Evolutionary conservation across 1,140 invertebrate species (phyloP).

Genomic region (Streblospio benedicti): DNA sequence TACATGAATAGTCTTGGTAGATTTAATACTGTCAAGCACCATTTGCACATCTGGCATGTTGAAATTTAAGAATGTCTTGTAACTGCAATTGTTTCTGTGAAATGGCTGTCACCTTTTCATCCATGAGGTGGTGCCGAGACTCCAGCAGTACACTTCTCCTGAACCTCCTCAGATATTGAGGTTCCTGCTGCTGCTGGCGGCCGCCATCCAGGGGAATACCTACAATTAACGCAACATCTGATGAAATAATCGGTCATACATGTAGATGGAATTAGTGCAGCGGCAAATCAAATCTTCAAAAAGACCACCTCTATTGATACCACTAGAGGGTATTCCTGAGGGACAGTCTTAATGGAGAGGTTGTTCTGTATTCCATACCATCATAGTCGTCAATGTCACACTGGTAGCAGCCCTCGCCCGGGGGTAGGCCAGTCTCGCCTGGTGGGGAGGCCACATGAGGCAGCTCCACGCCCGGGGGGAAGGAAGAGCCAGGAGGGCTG

Average conservation of each 20-base stretch:
- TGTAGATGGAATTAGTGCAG: not conserved
- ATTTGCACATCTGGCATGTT: too few relatives aligned
- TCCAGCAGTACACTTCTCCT: too few relatives aligned
- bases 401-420: slow-evolving; percentile 80
- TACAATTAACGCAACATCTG: not conserved
- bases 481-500: slow-evolving; percentile 13
- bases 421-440: slow-evolving; percentile 61
- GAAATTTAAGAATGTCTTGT: too few relatives aligned
- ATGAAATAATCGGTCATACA: too few relatives aligned
- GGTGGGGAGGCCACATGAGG: slow-evolving; percentile 30
- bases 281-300: too few relatives aligned
- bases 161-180: too few relatives aligned
- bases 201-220: not conserved
- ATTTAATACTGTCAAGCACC: too few relatives aligned
- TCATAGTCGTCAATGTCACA: slow-evolving; percentile 55
- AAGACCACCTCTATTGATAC: not conserved
- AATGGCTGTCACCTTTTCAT: too few relatives aligned
- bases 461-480: slow-evolving; percentile 27
- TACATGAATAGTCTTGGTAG: too few relatives aligned
- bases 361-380: slow-evolving; percentile 34
- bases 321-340: not conserved
- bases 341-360: not conserved
- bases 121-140: too few relatives aligned
- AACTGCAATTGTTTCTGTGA: too few relatives aligned
- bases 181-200: too few relatives aligned